These are phyloP conservation scores for Drosophila baimaii DNA, from an alignment of 1,140 invertebrate species.

Conservation along the genomic window DNA sequence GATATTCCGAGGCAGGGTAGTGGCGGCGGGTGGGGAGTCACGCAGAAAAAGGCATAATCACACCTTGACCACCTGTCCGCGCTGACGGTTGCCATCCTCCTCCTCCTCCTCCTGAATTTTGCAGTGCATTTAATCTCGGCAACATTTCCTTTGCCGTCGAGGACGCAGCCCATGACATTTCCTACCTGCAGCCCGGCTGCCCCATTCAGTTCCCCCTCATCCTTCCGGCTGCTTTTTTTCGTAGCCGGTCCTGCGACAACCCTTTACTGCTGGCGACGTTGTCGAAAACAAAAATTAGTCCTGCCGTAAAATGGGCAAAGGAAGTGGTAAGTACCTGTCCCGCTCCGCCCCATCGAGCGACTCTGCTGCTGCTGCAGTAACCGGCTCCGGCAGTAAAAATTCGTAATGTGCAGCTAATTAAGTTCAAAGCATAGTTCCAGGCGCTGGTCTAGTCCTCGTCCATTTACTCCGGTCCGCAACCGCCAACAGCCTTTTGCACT, in stretches of 20 bases:
- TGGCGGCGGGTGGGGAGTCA: background rate
- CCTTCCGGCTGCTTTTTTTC: slow-evolving; percentile 6
- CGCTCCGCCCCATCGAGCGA: slow-evolving; percentile 27
- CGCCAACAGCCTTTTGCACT: slow-evolving; percentile 11
- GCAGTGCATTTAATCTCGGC: slow-evolving; percentile 75
- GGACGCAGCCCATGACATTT: slow-evolving; percentile 72
- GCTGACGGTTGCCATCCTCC: slow-evolving; percentile 25
- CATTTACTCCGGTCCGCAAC: slow-evolving; percentile 22
- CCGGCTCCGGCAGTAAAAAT: slow-evolving; percentile 73
- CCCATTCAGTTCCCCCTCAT: slow-evolving; percentile 1
- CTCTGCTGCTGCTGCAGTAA: slow-evolving; percentile 63
- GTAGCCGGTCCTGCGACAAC: slow-evolving; percentile 23
- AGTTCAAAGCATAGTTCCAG: slow-evolving; percentile 79
- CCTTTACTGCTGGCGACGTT: slow-evolving; percentile 64
- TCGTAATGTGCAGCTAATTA: slow-evolving; percentile 82
- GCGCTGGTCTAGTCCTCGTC: slow-evolving; percentile 44
- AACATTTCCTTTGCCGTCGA: slow-evolving; percentile 73
- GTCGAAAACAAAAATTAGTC: slow-evolving; percentile 81
- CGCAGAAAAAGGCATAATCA: slow-evolving; percentile 54
- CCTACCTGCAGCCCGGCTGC: slow-evolving; percentile 54
- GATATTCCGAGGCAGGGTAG: slow-evolving; percentile 5
- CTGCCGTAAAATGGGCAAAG: slow-evolving; percentile 79
- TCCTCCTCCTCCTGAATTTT: slow-evolving; percentile 1
- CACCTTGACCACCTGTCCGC: slow-evolving; percentile 67
- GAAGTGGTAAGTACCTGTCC: slow-evolving; percentile 76